Conservation (phyloP, 2,113 vertebrate species). For the Perca flavescens region DNA sequence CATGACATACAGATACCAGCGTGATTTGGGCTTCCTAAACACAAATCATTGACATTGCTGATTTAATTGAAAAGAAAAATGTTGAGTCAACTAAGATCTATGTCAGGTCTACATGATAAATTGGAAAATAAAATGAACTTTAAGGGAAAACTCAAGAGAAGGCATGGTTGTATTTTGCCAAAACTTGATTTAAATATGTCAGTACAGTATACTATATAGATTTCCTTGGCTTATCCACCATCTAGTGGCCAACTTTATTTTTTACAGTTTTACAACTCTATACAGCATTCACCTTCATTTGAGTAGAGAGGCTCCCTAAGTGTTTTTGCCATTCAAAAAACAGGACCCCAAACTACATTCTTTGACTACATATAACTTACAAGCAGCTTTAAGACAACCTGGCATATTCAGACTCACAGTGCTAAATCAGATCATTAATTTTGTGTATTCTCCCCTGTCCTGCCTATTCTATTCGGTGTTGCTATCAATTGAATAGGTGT, state of each 20-base stretch:
- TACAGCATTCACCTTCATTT: neutral
- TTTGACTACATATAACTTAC: no score
- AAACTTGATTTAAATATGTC: neutral
- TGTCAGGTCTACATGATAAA: neutral
- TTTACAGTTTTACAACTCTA: slow-evolving; percentile 1
- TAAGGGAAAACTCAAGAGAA: neutral
- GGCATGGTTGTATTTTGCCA: neutral
- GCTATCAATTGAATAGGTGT: neutral
- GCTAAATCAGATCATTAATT: neutral
- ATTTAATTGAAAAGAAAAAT: slow-evolving; percentile 11
- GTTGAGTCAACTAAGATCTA: neutral
- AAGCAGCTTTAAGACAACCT: neutral
- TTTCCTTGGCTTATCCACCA: slow-evolving; percentile 44
- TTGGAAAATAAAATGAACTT: no score
- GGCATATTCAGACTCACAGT: no score
- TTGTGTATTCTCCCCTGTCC: neutral
- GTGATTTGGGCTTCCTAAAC: neutral
- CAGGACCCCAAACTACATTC: neutral
- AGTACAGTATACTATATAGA: neutral
- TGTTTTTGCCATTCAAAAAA: neutral
- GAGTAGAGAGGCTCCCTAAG: neutral
- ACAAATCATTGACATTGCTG: neutral
- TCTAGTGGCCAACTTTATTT: slow-evolving; percentile 58
- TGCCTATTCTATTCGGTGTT: neutral
- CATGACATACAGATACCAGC: neutral